Evolutionary conservation across 2,797 vertebrate species (phyloP).

Genomic region (Karalla daura): DNA sequence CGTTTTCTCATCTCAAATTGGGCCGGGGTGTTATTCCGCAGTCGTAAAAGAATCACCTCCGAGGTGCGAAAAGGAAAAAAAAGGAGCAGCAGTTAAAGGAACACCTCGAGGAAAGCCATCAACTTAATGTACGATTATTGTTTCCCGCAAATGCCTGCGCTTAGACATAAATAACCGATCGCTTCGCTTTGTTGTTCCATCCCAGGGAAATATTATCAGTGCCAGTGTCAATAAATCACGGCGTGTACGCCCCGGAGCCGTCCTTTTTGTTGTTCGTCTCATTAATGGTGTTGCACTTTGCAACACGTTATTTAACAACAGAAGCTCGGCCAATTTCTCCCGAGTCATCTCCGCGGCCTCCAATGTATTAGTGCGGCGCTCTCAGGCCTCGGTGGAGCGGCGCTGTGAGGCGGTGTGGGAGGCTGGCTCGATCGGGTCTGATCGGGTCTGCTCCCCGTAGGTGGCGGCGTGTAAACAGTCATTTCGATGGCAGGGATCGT

Average conservation of each 20-base stretch:
- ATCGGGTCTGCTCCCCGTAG: not conserved
- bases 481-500: not conserved
- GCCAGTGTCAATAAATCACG: conserved; percentile 9
- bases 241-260: not conserved
- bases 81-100: too few relatives aligned
- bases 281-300: conserved; percentile 24
- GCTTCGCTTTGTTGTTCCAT: not conserved
- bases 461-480: conserved; percentile 13
- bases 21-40: too few relatives aligned
- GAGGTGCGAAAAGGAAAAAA: too few relatives aligned
- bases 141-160: not conserved
- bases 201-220: conserved; percentile 5
- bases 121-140: conserved; percentile 13
- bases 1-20: too few relatives aligned
- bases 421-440: conserved; percentile 8
- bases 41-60: too few relatives aligned
- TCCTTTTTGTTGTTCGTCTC: conserved; percentile 16
- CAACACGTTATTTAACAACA: conserved; percentile 21
- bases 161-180: not conserved
- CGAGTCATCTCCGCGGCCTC: conserved; percentile 14
- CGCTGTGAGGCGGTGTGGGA: too few relatives aligned
- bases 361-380: not conserved
- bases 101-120: too few relatives aligned
- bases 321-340: conserved; percentile 7
- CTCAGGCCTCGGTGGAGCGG: too few relatives aligned